Conservation (phyloP, 2,888 invertebrate species). For the Belgica antarctica region DNA sequence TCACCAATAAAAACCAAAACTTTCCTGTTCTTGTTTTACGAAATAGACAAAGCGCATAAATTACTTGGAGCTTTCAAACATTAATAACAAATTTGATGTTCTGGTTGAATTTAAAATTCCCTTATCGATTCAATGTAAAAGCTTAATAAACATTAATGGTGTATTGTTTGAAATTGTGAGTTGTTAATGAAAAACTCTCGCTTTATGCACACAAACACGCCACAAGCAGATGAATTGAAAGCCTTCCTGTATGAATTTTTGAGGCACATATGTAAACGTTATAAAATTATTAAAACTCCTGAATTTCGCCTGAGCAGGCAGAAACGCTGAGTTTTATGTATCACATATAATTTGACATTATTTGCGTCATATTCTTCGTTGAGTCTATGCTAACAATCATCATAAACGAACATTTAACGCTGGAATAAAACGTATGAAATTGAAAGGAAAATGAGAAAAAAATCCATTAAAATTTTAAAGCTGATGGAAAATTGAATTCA, state of each 20-base stretch:
- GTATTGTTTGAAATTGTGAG: constrained; percentile 13
- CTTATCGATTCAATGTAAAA: constrained; percentile 12
- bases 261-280: constrained; percentile 20
- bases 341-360: constrained; percentile 7
- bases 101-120: constrained; percentile 11
- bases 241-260: background rate
- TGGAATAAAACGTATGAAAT: constrained; percentile 11
- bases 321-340: background rate
- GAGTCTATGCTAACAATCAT: background rate
- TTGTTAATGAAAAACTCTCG: background rate
- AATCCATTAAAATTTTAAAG: too few species aligned
- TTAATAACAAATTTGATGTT: constrained; percentile 22
- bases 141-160: constrained; percentile 23
- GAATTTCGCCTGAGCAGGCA: background rate
- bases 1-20: constrained; percentile 6
- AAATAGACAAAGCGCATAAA: constrained; percentile 17
- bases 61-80: background rate
- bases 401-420: constrained; percentile 3
- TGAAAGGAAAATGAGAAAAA: too few species aligned
- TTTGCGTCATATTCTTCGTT: constrained; percentile 6
- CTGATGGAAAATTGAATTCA: too few species aligned
- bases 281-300: background rate
- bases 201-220: background rate
- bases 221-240: background rate
- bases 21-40: constrained; percentile 12